Evolutionary conservation across 2,888 invertebrate genomes (phyloP).

Genomic region (Adelphocoris suturalis): DNA sequence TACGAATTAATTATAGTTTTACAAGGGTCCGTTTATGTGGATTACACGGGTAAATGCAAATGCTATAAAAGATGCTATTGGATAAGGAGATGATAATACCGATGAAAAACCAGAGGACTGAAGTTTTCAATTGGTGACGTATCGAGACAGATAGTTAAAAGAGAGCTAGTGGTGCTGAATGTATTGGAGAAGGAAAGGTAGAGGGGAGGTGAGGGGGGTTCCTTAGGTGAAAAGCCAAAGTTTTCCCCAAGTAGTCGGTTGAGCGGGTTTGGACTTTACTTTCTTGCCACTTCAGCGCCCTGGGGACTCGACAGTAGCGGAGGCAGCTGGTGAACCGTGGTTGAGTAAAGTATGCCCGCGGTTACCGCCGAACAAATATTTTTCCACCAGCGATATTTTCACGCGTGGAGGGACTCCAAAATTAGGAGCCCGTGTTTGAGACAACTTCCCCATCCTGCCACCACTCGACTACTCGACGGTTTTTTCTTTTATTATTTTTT

Average conservation of each 20-base stretch:
- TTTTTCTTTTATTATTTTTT: too few species aligned
- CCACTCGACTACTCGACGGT: too few species aligned
- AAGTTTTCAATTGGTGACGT: too few species aligned
- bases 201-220: background rate
- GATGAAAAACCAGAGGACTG: too few species aligned
- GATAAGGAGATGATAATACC: too few species aligned
- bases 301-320: constrained; percentile 31
- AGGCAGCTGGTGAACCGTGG: background rate
- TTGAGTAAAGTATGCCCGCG: constrained; percentile 39
- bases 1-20: too few species aligned
- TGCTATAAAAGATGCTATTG: too few species aligned
- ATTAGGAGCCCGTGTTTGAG: background rate
- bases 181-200: background rate
- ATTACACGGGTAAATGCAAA: too few species aligned
- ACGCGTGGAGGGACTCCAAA: constrained; percentile 31
- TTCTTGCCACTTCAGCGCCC: constrained; percentile 52
- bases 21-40: too few species aligned
- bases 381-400: constrained; percentile 40
- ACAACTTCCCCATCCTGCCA: background rate
- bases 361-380: constrained; percentile 34
- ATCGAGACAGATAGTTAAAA: too few species aligned
- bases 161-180: background rate
- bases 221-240: constrained; percentile 44
- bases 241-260: constrained; percentile 44
- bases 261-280: constrained; percentile 48